These are phyloP conservation scores for Candoia aspera DNA, from an alignment of 2,113 vertebrate genomes.

Conservation along the genomic window DNA sequence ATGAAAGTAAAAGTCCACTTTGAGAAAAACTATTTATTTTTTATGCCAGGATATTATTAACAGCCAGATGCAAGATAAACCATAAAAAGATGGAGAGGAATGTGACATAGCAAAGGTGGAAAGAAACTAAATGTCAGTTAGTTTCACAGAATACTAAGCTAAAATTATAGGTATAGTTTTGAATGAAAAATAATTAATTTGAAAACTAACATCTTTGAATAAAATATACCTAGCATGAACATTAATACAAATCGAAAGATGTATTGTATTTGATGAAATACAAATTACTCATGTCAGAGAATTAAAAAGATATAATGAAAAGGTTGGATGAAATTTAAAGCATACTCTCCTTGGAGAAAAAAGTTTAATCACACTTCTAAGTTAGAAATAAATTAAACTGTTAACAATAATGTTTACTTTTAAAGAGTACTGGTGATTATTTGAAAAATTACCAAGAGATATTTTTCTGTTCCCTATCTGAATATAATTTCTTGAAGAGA, in stretches of 20 bases:
- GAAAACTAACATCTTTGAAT: background rate
- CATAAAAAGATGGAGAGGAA: background rate
- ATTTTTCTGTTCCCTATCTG: background rate
- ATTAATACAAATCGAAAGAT: background rate
- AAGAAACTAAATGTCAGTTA: constrained; percentile 21
- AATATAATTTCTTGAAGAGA: constrained; percentile 18
- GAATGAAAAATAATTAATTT: constrained; percentile 23
- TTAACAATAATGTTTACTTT: background rate
- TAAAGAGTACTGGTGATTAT: background rate
- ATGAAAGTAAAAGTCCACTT: constrained; percentile 22
- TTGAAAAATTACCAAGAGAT: background rate
- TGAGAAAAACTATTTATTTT: constrained; percentile 64
- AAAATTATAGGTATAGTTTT: constrained; percentile 5
- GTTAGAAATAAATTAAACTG: constrained; percentile 8
- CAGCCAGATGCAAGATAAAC: constrained; percentile 29
- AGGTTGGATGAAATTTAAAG: constrained; percentile 36
- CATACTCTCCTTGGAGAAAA: background rate
- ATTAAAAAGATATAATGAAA: background rate
- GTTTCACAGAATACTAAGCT: background rate
- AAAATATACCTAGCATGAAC: constrained; percentile 9
- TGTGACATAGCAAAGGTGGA: background rate
- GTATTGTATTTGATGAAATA: background rate
- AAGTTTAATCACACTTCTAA: background rate
- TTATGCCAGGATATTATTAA: background rate
- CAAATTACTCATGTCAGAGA: background rate